These are phyloP conservation scores for Gavia stellata DNA, from an alignment of 2,113 vertebrate species.

Conservation along the genomic window DNA sequence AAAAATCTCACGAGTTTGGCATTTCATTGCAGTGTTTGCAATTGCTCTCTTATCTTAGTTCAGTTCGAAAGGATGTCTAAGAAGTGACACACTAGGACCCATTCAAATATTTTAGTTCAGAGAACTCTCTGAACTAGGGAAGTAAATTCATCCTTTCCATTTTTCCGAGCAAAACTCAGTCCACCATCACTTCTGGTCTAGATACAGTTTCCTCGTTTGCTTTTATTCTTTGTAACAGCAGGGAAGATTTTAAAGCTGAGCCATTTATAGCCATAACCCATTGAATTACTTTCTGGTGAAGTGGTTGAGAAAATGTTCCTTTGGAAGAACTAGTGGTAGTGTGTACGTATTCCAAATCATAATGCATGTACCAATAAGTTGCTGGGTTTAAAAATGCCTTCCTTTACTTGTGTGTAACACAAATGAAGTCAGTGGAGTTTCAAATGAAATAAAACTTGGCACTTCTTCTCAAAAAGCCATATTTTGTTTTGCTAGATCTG, in stretches of 20 bases:
- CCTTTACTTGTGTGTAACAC: slow-evolving; percentile 15
- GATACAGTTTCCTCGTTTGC: not conserved
- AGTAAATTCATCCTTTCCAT: not conserved
- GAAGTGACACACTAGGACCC: not conserved
- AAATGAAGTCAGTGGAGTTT: slow-evolving; percentile 52
- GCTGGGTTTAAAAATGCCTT: slow-evolving; percentile 25
- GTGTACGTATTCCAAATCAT: not conserved
- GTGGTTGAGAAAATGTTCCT: not conserved
- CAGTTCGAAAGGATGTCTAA: not conserved
- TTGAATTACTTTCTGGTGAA: slow-evolving; percentile 19
- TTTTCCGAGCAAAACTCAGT: not conserved
- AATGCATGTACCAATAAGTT: slow-evolving; percentile 17
- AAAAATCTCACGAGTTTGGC: not conserved
- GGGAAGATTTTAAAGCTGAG: not conserved
- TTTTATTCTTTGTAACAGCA: not conserved
- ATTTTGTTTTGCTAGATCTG: slow-evolving; percentile 59
- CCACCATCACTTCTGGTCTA: not conserved
- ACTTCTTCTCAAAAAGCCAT: slow-evolving; percentile 34
- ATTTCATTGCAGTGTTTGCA: not conserved
- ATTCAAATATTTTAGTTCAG: not conserved
- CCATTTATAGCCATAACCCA: slow-evolving; percentile 13
- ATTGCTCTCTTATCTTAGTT: not conserved
- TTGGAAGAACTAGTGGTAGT: slow-evolving; percentile 2
- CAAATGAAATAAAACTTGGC: slow-evolving; percentile 48
- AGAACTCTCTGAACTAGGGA: not conserved